These are phyloP conservation scores for Clusia tigrina DNA, from an alignment of 2,888 invertebrate genomes.

Conservation along the genomic window DNA sequence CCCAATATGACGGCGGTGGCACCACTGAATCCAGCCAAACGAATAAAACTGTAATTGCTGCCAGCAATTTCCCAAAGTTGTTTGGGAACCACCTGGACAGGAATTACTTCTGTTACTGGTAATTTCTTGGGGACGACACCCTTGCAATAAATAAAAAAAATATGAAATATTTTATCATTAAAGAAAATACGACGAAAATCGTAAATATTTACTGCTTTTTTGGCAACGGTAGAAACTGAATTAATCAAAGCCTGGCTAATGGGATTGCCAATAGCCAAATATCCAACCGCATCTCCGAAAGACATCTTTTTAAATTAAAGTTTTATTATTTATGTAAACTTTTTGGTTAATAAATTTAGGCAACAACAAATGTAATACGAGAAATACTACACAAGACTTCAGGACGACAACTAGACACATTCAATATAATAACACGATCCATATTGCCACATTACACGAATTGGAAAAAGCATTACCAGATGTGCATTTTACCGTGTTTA, in stretches of 20 bases:
- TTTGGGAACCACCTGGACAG: neutral
- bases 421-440: too few relatives aligned
- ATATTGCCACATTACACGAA: too few relatives aligned
- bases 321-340: neutral
- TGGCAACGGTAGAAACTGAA: slow-evolving; percentile 45
- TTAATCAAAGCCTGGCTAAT: slow-evolving; percentile 53
- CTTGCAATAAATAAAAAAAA: slow-evolving; percentile 29
- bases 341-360: too few relatives aligned
- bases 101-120: slow-evolving; percentile 8
- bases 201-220: slow-evolving; percentile 46
- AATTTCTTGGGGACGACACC: slow-evolving; percentile 46
- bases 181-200: neutral
- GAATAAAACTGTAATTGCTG: slow-evolving; percentile 68
- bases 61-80: slow-evolving; percentile 48
- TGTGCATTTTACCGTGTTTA: too few relatives aligned
- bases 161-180: neutral
- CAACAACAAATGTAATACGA: neutral
- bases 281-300: slow-evolving; percentile 53
- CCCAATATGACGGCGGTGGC: slow-evolving; percentile 87
- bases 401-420: neutral
- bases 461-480: too few relatives aligned
- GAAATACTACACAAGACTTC: neutral
- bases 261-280: slow-evolving; percentile 59
- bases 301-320: slow-evolving; percentile 44
- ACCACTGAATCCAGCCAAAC: slow-evolving; percentile 80